Percentiles rank a stretch among this genome's conserved stretches.
phyloP scores from a whole-genome alignment of 2,113 vertebrate species.

The Neomonachus schauinslandi region DNA sequence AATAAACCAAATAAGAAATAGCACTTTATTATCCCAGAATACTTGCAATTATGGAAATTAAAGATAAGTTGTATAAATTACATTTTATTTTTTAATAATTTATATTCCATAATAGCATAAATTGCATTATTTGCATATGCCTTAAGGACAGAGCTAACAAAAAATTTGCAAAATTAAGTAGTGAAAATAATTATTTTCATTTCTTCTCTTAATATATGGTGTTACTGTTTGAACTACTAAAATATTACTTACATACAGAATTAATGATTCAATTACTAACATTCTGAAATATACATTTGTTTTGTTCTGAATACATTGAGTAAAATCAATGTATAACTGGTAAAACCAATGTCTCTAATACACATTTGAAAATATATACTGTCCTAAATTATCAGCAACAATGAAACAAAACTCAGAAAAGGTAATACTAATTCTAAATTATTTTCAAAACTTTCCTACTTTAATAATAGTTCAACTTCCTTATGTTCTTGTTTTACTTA shows the following conservation, averaged over 20 bases:
- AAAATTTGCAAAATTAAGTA: not conserved
- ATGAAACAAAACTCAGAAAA: not conserved
- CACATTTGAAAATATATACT: not conserved
- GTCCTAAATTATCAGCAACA: not conserved
- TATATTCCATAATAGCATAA: not conserved
- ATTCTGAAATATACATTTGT: conserved; percentile 19
- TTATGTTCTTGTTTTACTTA: not conserved
- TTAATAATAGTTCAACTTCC: not conserved
- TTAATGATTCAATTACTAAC: not conserved
- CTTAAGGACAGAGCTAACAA: not conserved
- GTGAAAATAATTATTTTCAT: conserved; percentile 1
- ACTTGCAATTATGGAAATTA: not conserved
- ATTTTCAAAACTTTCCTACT: not conserved
- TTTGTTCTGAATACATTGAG: not conserved
- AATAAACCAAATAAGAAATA: not conserved
- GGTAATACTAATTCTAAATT: not conserved
- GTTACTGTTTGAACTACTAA: not conserved
- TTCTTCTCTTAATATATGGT: not conserved
- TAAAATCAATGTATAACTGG: not conserved
- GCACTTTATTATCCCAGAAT: not conserved
- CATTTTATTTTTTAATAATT: not conserved
- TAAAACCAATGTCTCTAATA: not conserved
- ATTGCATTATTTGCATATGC: not conserved
- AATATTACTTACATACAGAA: not conserved
- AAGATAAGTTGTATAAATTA: not conserved